Conservation (phyloP, 2,888 invertebrate species). For the Calliopum simillimum region DNA sequence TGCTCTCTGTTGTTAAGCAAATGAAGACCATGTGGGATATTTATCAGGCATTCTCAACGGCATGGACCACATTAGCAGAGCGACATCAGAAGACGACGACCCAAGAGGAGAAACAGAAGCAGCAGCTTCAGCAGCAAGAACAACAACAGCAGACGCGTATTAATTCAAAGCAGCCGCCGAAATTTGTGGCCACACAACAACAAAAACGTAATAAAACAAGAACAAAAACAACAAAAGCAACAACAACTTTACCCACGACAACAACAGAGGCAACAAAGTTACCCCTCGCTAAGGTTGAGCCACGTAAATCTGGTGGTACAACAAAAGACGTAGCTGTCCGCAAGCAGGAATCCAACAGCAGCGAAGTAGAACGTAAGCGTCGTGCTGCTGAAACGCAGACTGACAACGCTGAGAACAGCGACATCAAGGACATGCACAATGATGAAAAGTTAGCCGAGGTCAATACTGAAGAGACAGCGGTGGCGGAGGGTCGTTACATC, state of each 20-base stretch:
- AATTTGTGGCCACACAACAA: conserved; percentile 35
- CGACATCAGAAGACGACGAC: conserved; percentile 47
- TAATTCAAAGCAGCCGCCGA: conserved; percentile 58
- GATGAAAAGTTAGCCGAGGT: background rate
- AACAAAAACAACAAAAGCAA: conserved; percentile 44
- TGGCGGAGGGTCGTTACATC: conserved; percentile 65
- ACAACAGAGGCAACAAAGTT: conserved; percentile 39
- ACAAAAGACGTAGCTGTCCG: conserved; percentile 22
- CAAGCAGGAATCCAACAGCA: background rate
- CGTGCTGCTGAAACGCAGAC: background rate
- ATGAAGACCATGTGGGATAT: conserved; percentile 62
- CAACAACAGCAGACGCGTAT: conserved; percentile 49
- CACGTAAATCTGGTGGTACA: conserved; percentile 6
- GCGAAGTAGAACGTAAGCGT: conserved; percentile 49
- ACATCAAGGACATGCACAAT: background rate
- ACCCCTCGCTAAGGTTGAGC: conserved; percentile 38
- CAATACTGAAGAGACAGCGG: conserved; percentile 47
- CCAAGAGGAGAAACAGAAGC: conserved; percentile 47
- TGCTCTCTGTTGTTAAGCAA: conserved; percentile 54
- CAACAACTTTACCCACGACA: conserved; percentile 42
- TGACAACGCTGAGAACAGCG: background rate
- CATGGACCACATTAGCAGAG: conserved; percentile 59
- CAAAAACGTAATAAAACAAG: conserved; percentile 35
- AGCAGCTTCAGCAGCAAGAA: conserved; percentile 50
- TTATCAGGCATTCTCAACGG: conserved; percentile 58